Evolutionary conservation across 2,113 vertebrate genomes (phyloP).

Genomic region (Stictonetta naevosa): DNA sequence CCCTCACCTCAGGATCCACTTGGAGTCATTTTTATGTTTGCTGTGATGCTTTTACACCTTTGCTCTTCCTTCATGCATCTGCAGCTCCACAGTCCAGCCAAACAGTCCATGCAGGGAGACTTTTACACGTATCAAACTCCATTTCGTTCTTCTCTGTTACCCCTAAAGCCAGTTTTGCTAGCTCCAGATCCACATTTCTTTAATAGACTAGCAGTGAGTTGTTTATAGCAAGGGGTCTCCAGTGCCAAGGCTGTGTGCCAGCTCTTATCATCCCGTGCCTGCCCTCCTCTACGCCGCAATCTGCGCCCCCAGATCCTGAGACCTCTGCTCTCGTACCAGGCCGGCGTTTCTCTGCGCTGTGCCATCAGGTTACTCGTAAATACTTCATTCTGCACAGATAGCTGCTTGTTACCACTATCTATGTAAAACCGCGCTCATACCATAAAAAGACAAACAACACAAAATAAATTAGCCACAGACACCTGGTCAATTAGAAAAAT

Average conservation of each 20-base stretch:
- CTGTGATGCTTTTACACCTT: not conserved
- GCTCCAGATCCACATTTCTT: not conserved
- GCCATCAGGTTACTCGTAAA: not conserved
- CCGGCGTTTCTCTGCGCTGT: not conserved
- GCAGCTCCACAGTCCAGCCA: not conserved
- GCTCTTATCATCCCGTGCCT: not conserved
- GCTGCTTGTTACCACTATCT: not conserved
- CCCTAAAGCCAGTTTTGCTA: not conserved
- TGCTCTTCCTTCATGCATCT: not conserved
- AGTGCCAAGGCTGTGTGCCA: not conserved
- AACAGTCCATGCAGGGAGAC: not conserved
- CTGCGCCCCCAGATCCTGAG: not conserved
- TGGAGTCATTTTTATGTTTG: not conserved
- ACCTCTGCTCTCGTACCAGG: not conserved
- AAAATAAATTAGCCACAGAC: slow-evolving; percentile 5
- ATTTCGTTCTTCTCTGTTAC: not conserved
- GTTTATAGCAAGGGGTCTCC: not conserved
- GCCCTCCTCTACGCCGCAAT: not conserved
- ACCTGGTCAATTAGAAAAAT: not conserved
- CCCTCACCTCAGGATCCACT: not conserved
- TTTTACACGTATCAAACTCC: not conserved
- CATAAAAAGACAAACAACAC: not conserved
- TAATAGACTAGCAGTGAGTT: not conserved
- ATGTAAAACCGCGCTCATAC: not conserved
- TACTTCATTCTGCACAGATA: not conserved